Base-by-base conservation (phyloP, 1,140 invertebrate genomes). In the Formica exsecta region DNA sequence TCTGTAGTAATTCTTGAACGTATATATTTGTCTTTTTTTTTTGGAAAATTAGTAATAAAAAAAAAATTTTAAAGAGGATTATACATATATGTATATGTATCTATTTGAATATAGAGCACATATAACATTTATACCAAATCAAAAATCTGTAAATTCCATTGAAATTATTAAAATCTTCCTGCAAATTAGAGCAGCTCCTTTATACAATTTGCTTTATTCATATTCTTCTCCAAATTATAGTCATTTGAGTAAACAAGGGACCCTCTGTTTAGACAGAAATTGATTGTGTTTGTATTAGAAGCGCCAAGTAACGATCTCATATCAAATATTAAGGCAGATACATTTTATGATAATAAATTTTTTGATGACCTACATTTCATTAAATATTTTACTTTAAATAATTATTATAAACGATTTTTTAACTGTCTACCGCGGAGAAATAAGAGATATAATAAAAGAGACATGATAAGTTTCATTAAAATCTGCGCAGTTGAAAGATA, bases 391-490 rank as follows among this genome's bases (percentile, higher is more conserved):
- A 61, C 16, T 41, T 61, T 19, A 11, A 9, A 36, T 61, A 48
- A 29, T 76, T 44, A 62, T 32, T 44, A 62, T 48, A 5, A 25
- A 44, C 5, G 13, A 16, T 44, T 70, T 16, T n/a, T 29, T 38
- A 77, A 65, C 32, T 44, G 8, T 6, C 36, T 36, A 13, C 62
- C n/a, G 19, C 0, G 0, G 8, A 19, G 22, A 79, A 36, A 54
- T 11, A 44, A 2, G 3, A 6, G n/a, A 44, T 13, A 7, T 5
- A 19, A 38, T 59, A 25, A 57, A 36, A 2, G 54, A 41, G 13
- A 75, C 36, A 41, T 44, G 38, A 77, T 77, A 32, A 25, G 16
- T 22, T 32, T 77, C 41, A 79, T 79, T 65, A 65, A 79, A 66
- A 66, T 79, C 25, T 66, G 22, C 32, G 13, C 44, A 54, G n/a